Base-by-base conservation (phyloP, 2,113 vertebrate species). In the Amphiprion percula region DNA sequence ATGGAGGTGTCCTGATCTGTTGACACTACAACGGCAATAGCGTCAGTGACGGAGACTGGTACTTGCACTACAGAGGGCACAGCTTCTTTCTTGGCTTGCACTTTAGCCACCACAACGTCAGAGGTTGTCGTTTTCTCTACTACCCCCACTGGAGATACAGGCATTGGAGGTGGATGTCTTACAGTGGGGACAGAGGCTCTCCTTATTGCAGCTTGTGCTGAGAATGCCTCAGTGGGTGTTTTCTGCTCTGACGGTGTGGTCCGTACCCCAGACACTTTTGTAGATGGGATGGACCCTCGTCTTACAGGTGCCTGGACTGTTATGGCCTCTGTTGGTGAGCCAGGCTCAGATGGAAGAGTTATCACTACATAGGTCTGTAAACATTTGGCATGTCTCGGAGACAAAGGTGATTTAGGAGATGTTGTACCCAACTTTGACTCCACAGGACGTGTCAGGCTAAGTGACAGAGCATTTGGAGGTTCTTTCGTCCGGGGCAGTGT, bases 361-460 rank as follows among this genome's bases (percentile, higher is more conserved):
- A 99, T 99, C 39, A 99, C 98, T 49, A 98, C 98, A 49, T 99
- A 99, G 0, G 98, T 99, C 90, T 99, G 96, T 74, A 97, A 95
- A 70, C 96, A 95, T 92, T 96, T 98, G 17, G 95, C 90, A 90
- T 96, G 78, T 78, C 97, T 97, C 30, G 98, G 97, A 81, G 97
- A 98, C 61, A 97, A 76, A 11, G 97, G 97, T 61, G 98, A 99
- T 72, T 97, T 97, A 37, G 98, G 98, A 44, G 98, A 98, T 0
- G 95, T 88, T 78, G 84, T 41, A 75, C 87, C 88, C 59, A 96
- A 85, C 79, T 96, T 97, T 61, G 94, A 96, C 47, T 98, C 97
- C 75, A 94, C 84, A 74, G 96, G 94, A 49, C 96, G 80, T 66
- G 95, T 95, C 76, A 98, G 92, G 91, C 96, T 98, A 84, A 99